phyloP scores from a whole-genome alignment of 1,140 invertebrate species.

The Thaumetopoea pityocampa region DNA sequence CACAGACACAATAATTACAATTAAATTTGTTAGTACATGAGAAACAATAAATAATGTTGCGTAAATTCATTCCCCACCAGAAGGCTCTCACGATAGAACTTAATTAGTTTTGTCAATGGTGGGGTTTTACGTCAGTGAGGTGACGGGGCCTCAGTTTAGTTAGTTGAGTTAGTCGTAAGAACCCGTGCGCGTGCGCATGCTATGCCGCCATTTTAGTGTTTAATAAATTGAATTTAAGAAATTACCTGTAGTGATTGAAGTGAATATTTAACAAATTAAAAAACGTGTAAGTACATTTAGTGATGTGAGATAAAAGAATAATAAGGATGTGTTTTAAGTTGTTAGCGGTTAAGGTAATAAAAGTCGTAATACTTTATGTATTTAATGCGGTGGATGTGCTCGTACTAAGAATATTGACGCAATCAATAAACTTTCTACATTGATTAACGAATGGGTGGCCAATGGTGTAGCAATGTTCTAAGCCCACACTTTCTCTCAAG shows the following conservation, averaged over 20 bases:
- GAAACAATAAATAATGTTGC: conserved; percentile 2
- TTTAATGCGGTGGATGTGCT: conserved; percentile 10
- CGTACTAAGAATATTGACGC: conserved; percentile 6
- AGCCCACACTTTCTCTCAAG: conserved; percentile 44
- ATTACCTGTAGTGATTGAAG: conserved; percentile 6
- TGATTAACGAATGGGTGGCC: conserved; percentile 41
- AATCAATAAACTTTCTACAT: conserved; percentile 40
- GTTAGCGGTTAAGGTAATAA: conserved; percentile 9
- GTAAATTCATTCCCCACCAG: conserved; percentile 24
- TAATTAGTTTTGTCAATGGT: conserved; percentile 26
- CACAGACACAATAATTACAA: too few relatives aligned
- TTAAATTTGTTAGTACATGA: conserved; percentile 43
- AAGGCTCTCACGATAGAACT: conserved; percentile 18
- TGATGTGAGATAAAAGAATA: neutral
- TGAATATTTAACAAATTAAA: conserved; percentile 1
- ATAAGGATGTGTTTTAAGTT: conserved; percentile 1
- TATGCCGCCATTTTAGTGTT: conserved; percentile 28
- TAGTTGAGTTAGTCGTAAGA: conserved; percentile 46
- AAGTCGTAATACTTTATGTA: conserved; percentile 3
- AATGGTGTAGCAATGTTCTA: conserved; percentile 31
- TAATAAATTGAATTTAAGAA: conserved; percentile 12
- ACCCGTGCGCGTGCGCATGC: conserved; percentile 35
- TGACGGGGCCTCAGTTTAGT: conserved; percentile 38
- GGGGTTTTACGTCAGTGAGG: conserved; percentile 43
- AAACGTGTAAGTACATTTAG: neutral